These are phyloP conservation scores for Margarornis squamiger DNA, from an alignment of 2,797 vertebrate species.

Conservation along the genomic window DNA sequence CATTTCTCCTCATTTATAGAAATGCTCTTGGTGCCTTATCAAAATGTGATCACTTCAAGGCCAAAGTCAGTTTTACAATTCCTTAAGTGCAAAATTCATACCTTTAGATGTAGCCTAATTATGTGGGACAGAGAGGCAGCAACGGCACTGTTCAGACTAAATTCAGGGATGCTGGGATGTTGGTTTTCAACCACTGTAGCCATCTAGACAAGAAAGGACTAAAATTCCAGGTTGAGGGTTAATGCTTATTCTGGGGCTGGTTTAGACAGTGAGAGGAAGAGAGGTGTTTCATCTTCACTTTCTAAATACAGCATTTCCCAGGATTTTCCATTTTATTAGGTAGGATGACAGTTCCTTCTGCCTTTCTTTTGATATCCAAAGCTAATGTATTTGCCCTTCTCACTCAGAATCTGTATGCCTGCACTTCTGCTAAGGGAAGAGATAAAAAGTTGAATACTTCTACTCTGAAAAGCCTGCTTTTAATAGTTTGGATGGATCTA, in stretches of 20 bases:
- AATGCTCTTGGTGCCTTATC: not conserved
- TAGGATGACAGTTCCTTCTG: not conserved
- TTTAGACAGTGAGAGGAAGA: not conserved
- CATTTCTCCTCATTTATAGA: not conserved
- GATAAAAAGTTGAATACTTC: conserved; percentile 2
- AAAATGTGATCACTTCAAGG: not conserved
- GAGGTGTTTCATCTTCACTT: not conserved
- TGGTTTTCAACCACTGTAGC: not conserved
- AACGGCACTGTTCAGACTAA: not conserved
- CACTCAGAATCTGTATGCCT: not conserved
- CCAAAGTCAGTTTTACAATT: not conserved
- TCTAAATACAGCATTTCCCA: not conserved
- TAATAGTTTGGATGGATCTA: not conserved
- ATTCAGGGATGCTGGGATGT: not conserved
- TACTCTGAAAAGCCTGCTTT: not conserved
- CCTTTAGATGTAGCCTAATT: not conserved
- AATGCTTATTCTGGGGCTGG: not conserved
- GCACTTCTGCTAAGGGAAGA: not conserved
- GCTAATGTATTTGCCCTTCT: conserved; percentile 23
- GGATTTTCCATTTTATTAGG: not conserved
- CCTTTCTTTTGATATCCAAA: not conserved
- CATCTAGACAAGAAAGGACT: not conserved
- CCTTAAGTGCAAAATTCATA: not conserved
- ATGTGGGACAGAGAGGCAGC: not conserved
- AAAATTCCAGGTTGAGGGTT: not conserved